Evolutionary conservation across 1,140 invertebrate genomes (phyloP), one percentile per base, ranked within the genome.

Genomic region (Parasteatoda tepidariorum): DNA sequence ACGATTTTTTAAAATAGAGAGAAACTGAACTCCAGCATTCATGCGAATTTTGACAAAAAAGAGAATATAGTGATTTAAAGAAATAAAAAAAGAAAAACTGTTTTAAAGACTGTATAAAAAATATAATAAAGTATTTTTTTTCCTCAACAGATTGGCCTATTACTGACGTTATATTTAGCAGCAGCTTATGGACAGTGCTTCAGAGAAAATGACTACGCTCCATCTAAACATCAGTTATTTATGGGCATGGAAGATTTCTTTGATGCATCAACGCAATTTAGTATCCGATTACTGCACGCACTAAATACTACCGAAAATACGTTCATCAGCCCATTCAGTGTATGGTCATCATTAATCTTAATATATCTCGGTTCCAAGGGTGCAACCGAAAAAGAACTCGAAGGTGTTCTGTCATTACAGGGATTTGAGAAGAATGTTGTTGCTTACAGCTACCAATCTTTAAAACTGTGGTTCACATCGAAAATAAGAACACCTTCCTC

Each of bases 401-500:
- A 83, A 15, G 64, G 38, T n/a, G 71, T 86, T 0, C 64, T 88
- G 13, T 78, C 71, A 2, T n/a, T 88, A 2, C 48, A 74, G 15
- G 31, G 82, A 30, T 31, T 85, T 2, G 66, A 85, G 2, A 87
- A 87, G 57, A 24, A 48, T 41, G 5, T 67, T 3, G 71, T 86
- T 3, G 28, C 75, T 41, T n/a, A 81, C 61, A 57, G 82, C 33
- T 86, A 34, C 64, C 64, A 55, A 28, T 83, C 26, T 4, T 38
- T 64, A 3, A 85, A 38, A 24, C 28, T 38, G 0, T 86, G 22
- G 68, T 84, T 73, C 13, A 55, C 61, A 83, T 84, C 78, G 13
- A 84, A 15, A 30, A 68, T 33, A 7, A 83, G 30, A 59, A 57
- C 54, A 84, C 85, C 85, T 89, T 90, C 57, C 92, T 92, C 91